These are phyloP conservation scores for Gryllus bimaculatus DNA, from an alignment of 1,140 invertebrate species.

Conservation along the genomic window DNA sequence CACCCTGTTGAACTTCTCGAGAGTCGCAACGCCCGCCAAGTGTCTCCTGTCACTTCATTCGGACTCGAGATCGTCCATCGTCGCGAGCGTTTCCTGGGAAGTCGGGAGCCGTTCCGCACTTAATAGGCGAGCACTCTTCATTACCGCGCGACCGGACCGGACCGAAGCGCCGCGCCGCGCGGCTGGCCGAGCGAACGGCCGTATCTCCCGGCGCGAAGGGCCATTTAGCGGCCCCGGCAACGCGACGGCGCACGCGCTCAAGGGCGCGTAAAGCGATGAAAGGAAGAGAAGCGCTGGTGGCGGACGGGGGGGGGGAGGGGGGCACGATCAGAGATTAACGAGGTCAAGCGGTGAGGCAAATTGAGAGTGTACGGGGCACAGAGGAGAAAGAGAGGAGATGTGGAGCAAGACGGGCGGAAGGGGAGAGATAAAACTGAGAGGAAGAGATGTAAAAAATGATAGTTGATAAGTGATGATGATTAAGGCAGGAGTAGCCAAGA, in stretches of 20 bases:
- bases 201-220: no score
- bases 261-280: no score
- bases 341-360: not conserved
- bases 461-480: not conserved
- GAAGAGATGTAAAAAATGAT: not conserved
- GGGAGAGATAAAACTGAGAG: not conserved
- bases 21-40: not conserved
- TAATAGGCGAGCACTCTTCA: not conserved
- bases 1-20: not conserved
- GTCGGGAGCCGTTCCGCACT: not conserved
- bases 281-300: no score
- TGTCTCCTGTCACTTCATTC: not conserved
- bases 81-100: no score
- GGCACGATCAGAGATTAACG: no score
- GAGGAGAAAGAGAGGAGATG: not conserved
- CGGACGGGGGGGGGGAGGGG: no score
- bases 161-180: no score
- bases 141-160: not conserved
- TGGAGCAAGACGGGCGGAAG: not conserved
- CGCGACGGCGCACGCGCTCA: no score
- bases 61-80: not conserved
- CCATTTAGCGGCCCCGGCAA: no score
- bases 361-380: not conserved
- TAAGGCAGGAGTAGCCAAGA: no score
- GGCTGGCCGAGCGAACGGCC: no score